These are phyloP conservation scores for Alauda arvensis DNA, from an alignment of 2,797 vertebrate genomes.

Conservation along the genomic window DNA sequence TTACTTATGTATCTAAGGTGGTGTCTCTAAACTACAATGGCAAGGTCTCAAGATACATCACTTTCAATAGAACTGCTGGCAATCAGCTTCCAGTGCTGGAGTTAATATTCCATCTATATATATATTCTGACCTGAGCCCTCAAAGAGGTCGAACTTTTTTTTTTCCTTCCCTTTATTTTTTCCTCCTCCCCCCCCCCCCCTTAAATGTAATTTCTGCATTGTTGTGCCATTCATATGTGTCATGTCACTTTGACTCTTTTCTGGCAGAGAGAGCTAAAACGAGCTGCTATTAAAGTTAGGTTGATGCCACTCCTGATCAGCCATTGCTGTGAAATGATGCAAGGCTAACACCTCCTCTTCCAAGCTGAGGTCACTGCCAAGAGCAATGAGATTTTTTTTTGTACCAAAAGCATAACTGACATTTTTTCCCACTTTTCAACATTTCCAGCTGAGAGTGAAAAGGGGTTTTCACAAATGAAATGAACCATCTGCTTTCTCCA, in stretches of 20 bases:
- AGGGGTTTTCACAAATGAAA: constrained; percentile 6
- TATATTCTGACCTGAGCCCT: not conserved
- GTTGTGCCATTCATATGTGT: not conserved
- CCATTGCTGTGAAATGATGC: not conserved
- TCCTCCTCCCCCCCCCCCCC: too few species aligned
- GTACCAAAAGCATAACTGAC: not conserved
- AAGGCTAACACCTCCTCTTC: constrained; percentile 17
- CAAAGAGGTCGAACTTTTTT: not conserved
- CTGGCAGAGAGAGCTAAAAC: not conserved
- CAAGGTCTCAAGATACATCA: not conserved
- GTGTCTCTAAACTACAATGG: not conserved
- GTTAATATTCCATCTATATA: not conserved
- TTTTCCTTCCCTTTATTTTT: not conserved
- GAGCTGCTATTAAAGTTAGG: not conserved
- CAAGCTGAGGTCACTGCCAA: constrained; percentile 14
- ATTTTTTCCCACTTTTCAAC: not conserved
- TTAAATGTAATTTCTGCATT: not conserved
- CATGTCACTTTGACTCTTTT: constrained; percentile 10
- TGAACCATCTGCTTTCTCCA: constrained; percentile 18
- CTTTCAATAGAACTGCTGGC: not conserved
- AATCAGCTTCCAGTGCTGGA: not conserved
- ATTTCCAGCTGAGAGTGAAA: constrained; percentile 15
- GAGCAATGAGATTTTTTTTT: not conserved
- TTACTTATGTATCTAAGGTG: not conserved
- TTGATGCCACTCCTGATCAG: constrained; percentile 17